Base-by-base conservation (phyloP, 1,140 invertebrate genomes). In the Globodera ellingtonae region DNA sequence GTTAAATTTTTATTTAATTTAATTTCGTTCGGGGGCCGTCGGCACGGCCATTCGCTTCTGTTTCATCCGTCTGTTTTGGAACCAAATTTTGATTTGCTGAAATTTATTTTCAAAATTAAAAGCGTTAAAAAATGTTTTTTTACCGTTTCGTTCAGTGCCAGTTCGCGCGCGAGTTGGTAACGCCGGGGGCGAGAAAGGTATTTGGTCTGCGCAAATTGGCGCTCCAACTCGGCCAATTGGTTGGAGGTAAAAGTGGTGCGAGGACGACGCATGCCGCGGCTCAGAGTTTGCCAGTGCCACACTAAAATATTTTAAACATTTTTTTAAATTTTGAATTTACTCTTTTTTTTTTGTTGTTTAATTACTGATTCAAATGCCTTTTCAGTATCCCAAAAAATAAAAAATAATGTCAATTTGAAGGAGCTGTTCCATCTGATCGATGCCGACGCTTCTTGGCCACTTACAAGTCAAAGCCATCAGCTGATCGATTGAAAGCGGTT, bases 171-270 rank as follows among this genome's bases (percentile, higher is more conserved):
- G 8, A 99, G 96, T 91, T 99, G 97, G 89, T 98, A 99, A 87
- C 97, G 92, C 91, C 98, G 98, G 2, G 97, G 97, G 86, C 97
- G 92, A 48, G 96, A 98, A 24, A 99, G 92, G 91, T 99, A 99
- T 91, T 98, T 99, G 91, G 98, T 98, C 91, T 98, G 95, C 73
- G 95, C 92, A 91, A 99, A 99, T 91, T 99, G 96, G 90, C 97
- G 95, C 90, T 99, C 97, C 85, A 99, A 91, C 91, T 99, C 97
- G 79, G 98, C 91, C 35, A 99, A 92, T 89, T 99, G 97, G 90
- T 99, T 96, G 15, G 94, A 96, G 0, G 97, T 98, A 91, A 99
- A 99, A 3, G 97, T 97, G 1, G 97, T 99, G 70, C 97, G 91
- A 0, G 97, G 97, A 82, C 97, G 92, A 73, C 97, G 92, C 7